phyloP scores from a whole-genome alignment of 1,140 invertebrate species.

The Branchinecta lynchi region DNA sequence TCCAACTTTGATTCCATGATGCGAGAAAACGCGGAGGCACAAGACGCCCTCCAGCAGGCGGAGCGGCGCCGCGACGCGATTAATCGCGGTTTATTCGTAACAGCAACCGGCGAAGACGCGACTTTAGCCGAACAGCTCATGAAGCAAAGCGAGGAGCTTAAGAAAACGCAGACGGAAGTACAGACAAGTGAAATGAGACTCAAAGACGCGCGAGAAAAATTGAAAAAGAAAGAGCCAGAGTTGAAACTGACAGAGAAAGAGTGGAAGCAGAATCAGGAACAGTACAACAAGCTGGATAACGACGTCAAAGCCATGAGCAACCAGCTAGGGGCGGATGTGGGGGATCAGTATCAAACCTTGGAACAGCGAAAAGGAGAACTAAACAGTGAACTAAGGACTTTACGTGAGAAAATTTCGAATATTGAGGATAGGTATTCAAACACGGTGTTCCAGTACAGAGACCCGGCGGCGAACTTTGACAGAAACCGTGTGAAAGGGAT shows the following conservation, averaged over 20 bases:
- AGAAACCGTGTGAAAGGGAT: constrained; percentile 51
- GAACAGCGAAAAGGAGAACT: constrained; percentile 16
- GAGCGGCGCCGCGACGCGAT: constrained; percentile 43
- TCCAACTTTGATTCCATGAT: not conserved
- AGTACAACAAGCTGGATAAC: constrained; percentile 33
- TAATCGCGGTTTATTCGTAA: constrained; percentile 58
- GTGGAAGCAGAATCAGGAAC: constrained; percentile 16
- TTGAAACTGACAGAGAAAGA: constrained; percentile 22
- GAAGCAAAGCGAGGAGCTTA: constrained; percentile 40
- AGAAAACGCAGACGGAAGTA: constrained; percentile 51
- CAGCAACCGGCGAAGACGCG: constrained; percentile 60
- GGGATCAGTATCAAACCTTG: not conserved
- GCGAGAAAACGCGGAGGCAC: constrained; percentile 42
- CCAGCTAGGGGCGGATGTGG: constrained; percentile 16
- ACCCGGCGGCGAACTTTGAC: constrained; percentile 64
- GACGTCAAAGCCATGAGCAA: constrained; percentile 42
- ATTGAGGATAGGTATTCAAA: constrained; percentile 21
- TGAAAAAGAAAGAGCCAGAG: constrained; percentile 36
- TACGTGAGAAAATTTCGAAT: constrained; percentile 15
- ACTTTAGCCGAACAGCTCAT: constrained; percentile 80
- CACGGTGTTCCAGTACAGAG: constrained; percentile 55
- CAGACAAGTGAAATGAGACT: constrained; percentile 42
- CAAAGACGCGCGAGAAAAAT: constrained; percentile 32
- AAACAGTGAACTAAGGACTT: constrained; percentile 12
- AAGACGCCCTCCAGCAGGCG: not conserved